A percentile compares a stretch with the other conserved stretches of the same genome.
phyloP scores from a whole-genome alignment of 2,797 vertebrate species.

The Distichodus sexfasciatus region DNA sequence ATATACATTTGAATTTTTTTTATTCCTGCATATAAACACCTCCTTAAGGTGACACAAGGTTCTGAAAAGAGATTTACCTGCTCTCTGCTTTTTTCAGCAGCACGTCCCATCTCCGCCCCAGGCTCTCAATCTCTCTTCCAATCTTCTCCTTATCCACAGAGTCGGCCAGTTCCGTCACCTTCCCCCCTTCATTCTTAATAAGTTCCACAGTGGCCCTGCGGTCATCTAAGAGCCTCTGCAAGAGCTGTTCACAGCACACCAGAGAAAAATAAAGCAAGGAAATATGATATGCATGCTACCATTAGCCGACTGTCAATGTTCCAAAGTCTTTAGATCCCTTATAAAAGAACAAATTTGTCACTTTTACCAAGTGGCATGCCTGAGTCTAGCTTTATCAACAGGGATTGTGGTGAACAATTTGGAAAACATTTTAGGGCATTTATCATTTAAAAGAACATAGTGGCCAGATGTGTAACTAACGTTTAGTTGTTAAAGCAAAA shows the following conservation, averaged over 20 bases:
- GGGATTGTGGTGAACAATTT: conserved; percentile 3
- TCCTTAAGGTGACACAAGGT: not conserved
- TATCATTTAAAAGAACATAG: too few species aligned
- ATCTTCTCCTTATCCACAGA: conserved; percentile 89
- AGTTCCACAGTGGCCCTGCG: conserved; percentile 90
- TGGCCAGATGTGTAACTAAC: too few species aligned
- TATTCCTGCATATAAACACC: not conserved
- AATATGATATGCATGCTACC: conserved; percentile 2
- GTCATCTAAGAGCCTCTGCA: conserved; percentile 93
- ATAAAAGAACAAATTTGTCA: not conserved
- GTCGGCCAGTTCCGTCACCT: conserved; percentile 88
- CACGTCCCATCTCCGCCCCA: conserved; percentile 89
- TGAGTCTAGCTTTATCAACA: not conserved
- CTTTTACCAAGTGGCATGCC: not conserved
- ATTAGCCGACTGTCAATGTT: not conserved
- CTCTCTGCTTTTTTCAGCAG: conserved; percentile 91
- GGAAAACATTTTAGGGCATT: too few species aligned
- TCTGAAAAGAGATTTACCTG: conserved; percentile 79
- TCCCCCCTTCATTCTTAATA: conserved; percentile 92
- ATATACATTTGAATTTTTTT: not conserved
- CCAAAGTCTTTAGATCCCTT: not conserved
- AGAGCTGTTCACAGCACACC: conserved; percentile 76
- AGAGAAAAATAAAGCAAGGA: conserved; percentile 29
- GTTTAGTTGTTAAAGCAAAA: too few species aligned
- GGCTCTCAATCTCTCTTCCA: conserved; percentile 83